phyloP scores from a whole-genome alignment of 2,888 invertebrate genomes.

The Cecidostiba fungosa region DNA sequence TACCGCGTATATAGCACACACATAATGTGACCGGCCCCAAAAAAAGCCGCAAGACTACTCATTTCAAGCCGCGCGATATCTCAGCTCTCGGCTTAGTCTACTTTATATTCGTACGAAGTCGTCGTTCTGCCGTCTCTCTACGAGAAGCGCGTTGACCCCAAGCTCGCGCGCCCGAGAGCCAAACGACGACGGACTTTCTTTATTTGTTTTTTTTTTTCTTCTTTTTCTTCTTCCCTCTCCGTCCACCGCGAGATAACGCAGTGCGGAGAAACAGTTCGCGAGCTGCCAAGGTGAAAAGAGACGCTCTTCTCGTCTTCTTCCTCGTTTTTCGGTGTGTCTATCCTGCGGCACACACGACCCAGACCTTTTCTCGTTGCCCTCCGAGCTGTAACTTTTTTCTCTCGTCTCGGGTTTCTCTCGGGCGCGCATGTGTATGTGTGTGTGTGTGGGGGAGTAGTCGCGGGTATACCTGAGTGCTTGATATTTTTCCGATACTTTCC shows the following conservation, averaged over 20 bases:
- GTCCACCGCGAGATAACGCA: neutral
- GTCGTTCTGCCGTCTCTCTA: neutral
- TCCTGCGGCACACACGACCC: conserved; percentile 32
- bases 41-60: neutral
- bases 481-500: conserved; percentile 42
- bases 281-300: conserved; percentile 16
- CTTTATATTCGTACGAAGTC: conserved; percentile 35
- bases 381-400: neutral
- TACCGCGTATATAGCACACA: neutral
- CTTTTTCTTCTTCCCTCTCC: neutral
- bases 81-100: conserved; percentile 8
- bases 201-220: neutral
- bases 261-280: neutral
- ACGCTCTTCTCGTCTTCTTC: neutral
- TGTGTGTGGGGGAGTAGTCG: too few relatives aligned
- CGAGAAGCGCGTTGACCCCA: conserved; percentile 46
- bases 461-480: neutral
- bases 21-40: neutral
- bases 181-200: neutral
- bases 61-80: conserved; percentile 32
- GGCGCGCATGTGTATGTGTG: neutral
- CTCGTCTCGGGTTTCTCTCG: neutral
- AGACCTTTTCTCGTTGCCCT: conserved; percentile 44
- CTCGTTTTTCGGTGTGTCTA: conserved; percentile 4
- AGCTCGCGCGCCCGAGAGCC: neutral